A percentile compares a stretch with the other conserved stretches of the same genome.
Conservation (phyloP, 2,113 vertebrate genomes). For the Xenopus tropicalis region DNA sequence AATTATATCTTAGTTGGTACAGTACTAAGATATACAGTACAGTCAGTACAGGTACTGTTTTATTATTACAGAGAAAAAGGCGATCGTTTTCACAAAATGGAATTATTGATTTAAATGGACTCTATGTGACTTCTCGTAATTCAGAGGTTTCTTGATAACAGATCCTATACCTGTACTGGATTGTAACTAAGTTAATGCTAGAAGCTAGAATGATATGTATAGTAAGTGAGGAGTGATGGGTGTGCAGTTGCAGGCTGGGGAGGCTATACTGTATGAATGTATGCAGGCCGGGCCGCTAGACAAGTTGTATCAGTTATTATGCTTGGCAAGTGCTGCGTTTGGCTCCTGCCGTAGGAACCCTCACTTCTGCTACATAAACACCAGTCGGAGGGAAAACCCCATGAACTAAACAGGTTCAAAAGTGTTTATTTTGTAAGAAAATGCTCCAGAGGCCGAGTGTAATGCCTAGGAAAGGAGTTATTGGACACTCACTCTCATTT, state of each 20-base stretch:
- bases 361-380: slow-evolving; percentile 27
- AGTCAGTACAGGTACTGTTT: no score
- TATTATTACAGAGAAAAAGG: no score
- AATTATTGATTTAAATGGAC: no score
- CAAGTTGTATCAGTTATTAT: slow-evolving; percentile 22
- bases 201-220: no score
- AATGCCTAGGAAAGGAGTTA: slow-evolving; percentile 3
- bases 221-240: no score
- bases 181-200: no score
- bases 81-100: no score
- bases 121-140: no score
- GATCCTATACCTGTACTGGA: no score
- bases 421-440: slow-evolving; percentile 38
- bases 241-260: background rate
- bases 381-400: slow-evolving; percentile 28
- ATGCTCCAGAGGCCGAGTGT: background rate
- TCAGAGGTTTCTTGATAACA: no score
- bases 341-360: slow-evolving; percentile 16
- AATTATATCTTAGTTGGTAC: no score
- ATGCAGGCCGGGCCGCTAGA: background rate
- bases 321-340: slow-evolving; percentile 12
- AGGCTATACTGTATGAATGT: slow-evolving; percentile 1
- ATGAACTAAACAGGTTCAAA: slow-evolving; percentile 23
- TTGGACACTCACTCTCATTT: background rate
- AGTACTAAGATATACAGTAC: no score